phyloP scores from a whole-genome alignment of 2,888 invertebrate genomes.

The Meta bourneti region DNA sequence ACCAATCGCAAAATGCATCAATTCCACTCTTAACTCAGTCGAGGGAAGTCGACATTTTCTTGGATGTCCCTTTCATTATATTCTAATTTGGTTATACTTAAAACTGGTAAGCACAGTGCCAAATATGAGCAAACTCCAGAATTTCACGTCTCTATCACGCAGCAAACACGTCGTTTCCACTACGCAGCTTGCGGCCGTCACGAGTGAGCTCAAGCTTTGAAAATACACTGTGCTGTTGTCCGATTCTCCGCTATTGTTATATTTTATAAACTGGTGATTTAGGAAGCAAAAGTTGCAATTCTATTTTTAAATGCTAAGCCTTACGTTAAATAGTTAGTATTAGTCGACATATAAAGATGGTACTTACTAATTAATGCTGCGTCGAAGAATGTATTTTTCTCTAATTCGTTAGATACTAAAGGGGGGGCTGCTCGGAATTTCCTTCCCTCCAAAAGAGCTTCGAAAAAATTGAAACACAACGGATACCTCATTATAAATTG shows the following conservation, averaged over 20 bases:
- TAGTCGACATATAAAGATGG: constrained; percentile 17
- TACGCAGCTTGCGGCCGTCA: neutral
- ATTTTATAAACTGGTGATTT: constrained; percentile 19
- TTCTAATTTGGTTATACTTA: too few relatives aligned
- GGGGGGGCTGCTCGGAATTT: neutral
- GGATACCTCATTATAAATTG: constrained; percentile 57
- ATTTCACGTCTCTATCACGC: neutral
- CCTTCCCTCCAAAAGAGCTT: neutral
- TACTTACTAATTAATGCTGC: constrained; percentile 14
- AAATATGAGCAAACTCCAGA: neutral
- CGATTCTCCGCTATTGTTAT: constrained; percentile 33
- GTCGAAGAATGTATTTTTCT: constrained; percentile 7
- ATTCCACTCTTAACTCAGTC: too few relatives aligned
- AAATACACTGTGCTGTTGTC: constrained; percentile 52
- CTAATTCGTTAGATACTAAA: constrained; percentile 17
- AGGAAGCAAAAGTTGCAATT: constrained; percentile 50
- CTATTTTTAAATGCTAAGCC: constrained; percentile 56
- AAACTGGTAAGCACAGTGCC: neutral
- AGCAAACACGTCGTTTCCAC: neutral
- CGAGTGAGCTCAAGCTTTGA: neutral
- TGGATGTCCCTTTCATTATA: too few relatives aligned
- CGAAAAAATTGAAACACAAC: constrained; percentile 41
- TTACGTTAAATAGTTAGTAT: constrained; percentile 32
- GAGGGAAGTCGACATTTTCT: too few relatives aligned
- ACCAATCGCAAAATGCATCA: too few relatives aligned